These are phyloP conservation scores for Pseudomugil gertrudae DNA, from an alignment of 2,797 vertebrate species.

Conservation along the genomic window DNA sequence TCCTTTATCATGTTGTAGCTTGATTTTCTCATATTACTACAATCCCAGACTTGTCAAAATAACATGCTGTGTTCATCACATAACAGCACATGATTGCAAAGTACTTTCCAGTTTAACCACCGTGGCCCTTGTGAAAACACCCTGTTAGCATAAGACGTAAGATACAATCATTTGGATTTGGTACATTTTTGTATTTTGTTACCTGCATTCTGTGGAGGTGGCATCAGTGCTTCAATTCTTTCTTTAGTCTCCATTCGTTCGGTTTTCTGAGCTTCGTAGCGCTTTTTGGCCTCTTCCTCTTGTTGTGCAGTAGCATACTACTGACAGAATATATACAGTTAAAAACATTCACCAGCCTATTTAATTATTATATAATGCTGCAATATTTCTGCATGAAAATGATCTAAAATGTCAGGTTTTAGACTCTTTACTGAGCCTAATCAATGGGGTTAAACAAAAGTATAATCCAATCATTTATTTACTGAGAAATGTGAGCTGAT, in stretches of 20 bases:
- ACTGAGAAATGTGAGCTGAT: neutral
- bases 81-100: neutral
- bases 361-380: neutral
- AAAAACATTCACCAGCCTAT: neutral
- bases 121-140: neutral
- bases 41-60: neutral
- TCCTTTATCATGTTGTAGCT: neutral
- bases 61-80: neutral
- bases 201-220: constrained; percentile 86
- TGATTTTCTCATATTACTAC: neutral
- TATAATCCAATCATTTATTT: neutral
- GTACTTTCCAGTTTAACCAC: constrained; percentile 6
- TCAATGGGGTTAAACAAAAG: neutral
- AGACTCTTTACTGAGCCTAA: neutral
- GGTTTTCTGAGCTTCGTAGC: constrained; percentile 92
- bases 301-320: constrained; percentile 86
- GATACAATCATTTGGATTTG: neutral
- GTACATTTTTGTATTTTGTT: neutral
- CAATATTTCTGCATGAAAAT: neutral
- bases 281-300: constrained; percentile 89
- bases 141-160: neutral
- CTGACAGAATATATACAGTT: constrained; percentile 25
- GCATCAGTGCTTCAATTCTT: constrained; percentile 81
- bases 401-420: neutral
- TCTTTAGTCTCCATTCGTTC: constrained; percentile 89